phyloP scores from a whole-genome alignment of 2,113 vertebrate genomes.

The Cyanoramphus novaezelandiae region DNA sequence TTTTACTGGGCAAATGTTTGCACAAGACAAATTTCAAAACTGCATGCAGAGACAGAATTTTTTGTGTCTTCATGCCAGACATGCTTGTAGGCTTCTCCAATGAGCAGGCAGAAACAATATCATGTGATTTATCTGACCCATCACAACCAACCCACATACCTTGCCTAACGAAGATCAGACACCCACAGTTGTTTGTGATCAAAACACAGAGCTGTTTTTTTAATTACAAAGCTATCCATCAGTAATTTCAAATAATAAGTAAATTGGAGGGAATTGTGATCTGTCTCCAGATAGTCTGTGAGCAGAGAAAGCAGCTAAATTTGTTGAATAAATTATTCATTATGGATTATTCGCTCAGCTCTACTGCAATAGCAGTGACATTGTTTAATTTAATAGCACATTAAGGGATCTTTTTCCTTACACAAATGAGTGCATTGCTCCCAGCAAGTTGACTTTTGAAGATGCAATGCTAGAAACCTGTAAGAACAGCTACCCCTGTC shows the following conservation, averaged over 20 bases:
- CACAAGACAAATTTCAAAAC: constrained; percentile 68
- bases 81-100: constrained; percentile 60
- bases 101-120: constrained; percentile 58
- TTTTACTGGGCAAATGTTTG: constrained; percentile 70
- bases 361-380: constrained; percentile 69
- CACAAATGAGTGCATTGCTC: constrained; percentile 69
- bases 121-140: constrained; percentile 69
- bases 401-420: constrained; percentile 70
- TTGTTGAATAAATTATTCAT: constrained; percentile 75
- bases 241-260: constrained; percentile 74
- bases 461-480: constrained; percentile 38
- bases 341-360: constrained; percentile 72
- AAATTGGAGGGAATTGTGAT: constrained; percentile 73
- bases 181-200: constrained; percentile 67
- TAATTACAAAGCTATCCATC: constrained; percentile 73
- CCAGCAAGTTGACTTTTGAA: constrained; percentile 64
- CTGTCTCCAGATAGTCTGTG: constrained; percentile 73
- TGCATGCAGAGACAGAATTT: constrained; percentile 61
- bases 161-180: constrained; percentile 66
- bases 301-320: constrained; percentile 73
- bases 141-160: constrained; percentile 60
- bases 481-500: constrained; percentile 11
- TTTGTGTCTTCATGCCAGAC: constrained; percentile 58
- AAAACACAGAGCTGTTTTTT: constrained; percentile 69
- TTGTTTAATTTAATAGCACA: constrained; percentile 75